Conservation (phyloP, 2,888 invertebrate genomes). For the Drosophila testacea region DNA sequence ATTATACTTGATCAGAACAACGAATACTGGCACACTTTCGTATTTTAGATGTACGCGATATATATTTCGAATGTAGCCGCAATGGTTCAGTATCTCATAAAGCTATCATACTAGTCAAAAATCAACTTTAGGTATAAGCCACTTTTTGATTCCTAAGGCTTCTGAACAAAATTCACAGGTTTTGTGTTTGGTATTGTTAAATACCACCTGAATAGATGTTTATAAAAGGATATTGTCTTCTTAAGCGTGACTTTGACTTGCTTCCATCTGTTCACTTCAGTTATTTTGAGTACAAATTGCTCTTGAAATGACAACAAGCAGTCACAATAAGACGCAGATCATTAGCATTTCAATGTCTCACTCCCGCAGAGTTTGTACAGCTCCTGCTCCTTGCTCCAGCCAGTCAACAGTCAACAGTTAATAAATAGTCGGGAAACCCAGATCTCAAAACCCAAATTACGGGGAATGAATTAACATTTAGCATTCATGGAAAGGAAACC, state of each 20-base stretch:
- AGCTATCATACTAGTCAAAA: too few species aligned
- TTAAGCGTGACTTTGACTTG: slow-evolving; percentile 3
- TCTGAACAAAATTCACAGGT: too few species aligned
- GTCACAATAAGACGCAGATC: slow-evolving; percentile 3
- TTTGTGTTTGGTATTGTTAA: too few species aligned
- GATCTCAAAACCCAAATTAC: slow-evolving; percentile 57
- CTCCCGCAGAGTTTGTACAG: slow-evolving; percentile 27
- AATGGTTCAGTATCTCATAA: too few species aligned
- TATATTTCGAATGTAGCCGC: too few species aligned
- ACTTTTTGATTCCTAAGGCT: too few species aligned
- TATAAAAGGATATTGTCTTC: too few species aligned
- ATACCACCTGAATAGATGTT: too few species aligned
- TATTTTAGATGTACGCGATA: too few species aligned
- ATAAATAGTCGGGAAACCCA: slow-evolving; percentile 62
- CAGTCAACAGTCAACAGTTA: slow-evolving; percentile 78
- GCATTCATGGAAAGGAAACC: slow-evolving; percentile 41
- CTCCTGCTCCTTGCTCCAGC: slow-evolving; percentile 21
- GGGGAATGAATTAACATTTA: slow-evolving; percentile 64
- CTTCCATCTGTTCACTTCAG: neutral
- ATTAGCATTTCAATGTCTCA: slow-evolving; percentile 4
- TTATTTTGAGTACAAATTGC: neutral
- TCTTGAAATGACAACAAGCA: neutral
- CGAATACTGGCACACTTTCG: too few species aligned
- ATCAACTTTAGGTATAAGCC: too few species aligned
- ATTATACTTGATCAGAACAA: too few species aligned